phyloP scores from a whole-genome alignment of 2,888 invertebrate genomes.

The Urechis unicinctus region DNA sequence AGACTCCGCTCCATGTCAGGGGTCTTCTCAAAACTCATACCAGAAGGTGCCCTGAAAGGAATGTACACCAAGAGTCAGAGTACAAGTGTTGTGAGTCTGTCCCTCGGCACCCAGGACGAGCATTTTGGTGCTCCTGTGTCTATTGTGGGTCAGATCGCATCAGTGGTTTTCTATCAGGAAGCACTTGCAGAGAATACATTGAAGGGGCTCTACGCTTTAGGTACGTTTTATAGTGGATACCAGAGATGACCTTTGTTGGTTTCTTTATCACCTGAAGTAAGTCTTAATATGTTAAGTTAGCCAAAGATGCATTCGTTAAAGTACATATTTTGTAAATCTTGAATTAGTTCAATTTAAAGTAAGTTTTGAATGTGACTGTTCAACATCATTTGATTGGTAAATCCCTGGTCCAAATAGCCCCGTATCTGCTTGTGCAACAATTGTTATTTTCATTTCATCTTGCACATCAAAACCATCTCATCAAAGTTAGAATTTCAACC shows the following conservation, averaged over 20 bases:
- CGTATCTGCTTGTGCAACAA: no score
- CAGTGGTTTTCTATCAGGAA: slow-evolving; percentile 55
- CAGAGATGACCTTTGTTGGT: no score
- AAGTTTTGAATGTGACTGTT: neutral
- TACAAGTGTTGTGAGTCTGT: neutral
- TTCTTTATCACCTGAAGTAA: no score
- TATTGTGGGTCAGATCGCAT: slow-evolving; percentile 56
- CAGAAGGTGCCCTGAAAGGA: neutral
- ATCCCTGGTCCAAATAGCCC: no score
- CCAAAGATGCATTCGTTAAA: no score
- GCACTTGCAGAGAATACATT: slow-evolving; percentile 46
- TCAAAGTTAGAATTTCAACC: no score
- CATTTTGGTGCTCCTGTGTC: slow-evolving; percentile 56
- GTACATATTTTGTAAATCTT: no score
- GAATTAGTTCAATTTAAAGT: neutral
- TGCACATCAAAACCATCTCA: no score
- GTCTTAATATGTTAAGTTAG: no score
- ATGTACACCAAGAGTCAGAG: neutral
- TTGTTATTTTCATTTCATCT: no score
- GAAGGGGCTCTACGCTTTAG: slow-evolving; percentile 44
- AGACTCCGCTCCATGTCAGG: neutral
- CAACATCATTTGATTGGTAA: no score
- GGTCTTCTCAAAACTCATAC: neutral
- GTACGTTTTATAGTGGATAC: slow-evolving; percentile 23
- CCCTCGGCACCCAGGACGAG: slow-evolving; percentile 52